Conservation (phyloP, 2,113 vertebrate species). For the Epinephelus lanceolatus region DNA sequence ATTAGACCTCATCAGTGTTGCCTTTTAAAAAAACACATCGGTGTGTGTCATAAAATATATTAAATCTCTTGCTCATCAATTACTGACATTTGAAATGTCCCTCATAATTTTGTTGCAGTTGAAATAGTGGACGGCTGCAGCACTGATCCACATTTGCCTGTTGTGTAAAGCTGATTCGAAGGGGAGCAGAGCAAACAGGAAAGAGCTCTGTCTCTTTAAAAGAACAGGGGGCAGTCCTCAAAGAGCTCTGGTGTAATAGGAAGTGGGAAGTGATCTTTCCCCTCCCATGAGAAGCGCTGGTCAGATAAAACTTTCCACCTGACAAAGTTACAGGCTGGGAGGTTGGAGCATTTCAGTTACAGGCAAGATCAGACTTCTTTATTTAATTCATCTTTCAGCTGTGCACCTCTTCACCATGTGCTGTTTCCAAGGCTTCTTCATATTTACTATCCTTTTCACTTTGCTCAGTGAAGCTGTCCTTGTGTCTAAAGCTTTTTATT, state of each 20-base stretch:
- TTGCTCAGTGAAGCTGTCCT: not conserved
- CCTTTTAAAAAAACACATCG: not conserved
- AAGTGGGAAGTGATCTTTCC: conserved; percentile 71
- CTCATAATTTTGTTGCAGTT: not conserved
- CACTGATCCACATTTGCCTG: not conserved
- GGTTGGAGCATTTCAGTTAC: not conserved
- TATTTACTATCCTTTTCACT: not conserved
- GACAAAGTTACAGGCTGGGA: not conserved
- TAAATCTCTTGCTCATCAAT: not conserved
- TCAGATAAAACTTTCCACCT: conserved; percentile 26
- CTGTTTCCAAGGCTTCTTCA: not conserved
- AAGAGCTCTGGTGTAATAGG: conserved; percentile 17
- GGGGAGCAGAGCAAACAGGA: not conserved
- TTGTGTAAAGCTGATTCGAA: not conserved
- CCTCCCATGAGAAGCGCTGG: conserved; percentile 24
- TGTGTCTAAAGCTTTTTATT: not conserved
- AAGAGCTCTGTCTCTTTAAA: conserved; percentile 82
- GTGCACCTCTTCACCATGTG: not conserved
- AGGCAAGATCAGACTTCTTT: conserved; percentile 33
- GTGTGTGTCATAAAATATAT: not conserved
- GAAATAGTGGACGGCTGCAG: not conserved
- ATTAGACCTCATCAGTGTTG: not conserved
- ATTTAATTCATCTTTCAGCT: not conserved
- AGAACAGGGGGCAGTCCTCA: conserved; percentile 69
- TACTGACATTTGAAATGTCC: not conserved